Evolutionary conservation across 1,140 invertebrate species (phyloP), one percentile per base, ranked within the genome.

Genomic region (Ceratitis capitata): DNA sequence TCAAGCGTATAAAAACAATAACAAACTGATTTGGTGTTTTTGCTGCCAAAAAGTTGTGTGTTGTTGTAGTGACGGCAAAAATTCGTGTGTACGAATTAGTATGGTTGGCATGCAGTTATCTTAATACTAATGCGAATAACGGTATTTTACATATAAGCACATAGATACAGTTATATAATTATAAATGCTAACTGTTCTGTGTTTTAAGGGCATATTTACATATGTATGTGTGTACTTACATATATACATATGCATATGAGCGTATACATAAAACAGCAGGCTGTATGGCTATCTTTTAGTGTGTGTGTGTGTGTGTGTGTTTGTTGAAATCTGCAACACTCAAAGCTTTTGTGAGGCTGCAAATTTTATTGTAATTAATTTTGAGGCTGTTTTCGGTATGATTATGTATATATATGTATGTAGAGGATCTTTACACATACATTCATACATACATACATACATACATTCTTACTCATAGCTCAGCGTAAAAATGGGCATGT

Each of bases 321-420:
- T 56, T 23, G 19, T 5, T n/a, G n/a, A n/a, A 12, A 26, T 9
- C 12, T 32, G 58, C 7, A 49, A 49, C 14, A 49, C 14, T 49
- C n/a, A 4, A 53, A n/a, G n/a, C 9, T 53, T 53, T 53, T 39
- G 61, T 12, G 61, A 32, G 26, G 1, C 29, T 35, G 14, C 4
- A 69, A 39, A 32, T 69, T 69, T 69, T 32, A 69, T 35, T 69
- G 32, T 69, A 69, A 69, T 69, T 69, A 69, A 69, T 69, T 69
- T 69, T 69, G 61, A 35, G 32, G 61, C n/a, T 56, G 51, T 56
- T 56, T n/a, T 7, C n/a, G n/a, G 51, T n/a, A 56, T 23, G 51
- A 56, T 56, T n/a, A 5, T 23, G 5, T 7, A 56, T 53, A 47
- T 47, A 47, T 5, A 6, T 12, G 12, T 47, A n/a, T n/a, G n/a